These are phyloP conservation scores for Nyctereutes procyonoides DNA, from an alignment of 2,113 vertebrate species.

Conservation along the genomic window DNA sequence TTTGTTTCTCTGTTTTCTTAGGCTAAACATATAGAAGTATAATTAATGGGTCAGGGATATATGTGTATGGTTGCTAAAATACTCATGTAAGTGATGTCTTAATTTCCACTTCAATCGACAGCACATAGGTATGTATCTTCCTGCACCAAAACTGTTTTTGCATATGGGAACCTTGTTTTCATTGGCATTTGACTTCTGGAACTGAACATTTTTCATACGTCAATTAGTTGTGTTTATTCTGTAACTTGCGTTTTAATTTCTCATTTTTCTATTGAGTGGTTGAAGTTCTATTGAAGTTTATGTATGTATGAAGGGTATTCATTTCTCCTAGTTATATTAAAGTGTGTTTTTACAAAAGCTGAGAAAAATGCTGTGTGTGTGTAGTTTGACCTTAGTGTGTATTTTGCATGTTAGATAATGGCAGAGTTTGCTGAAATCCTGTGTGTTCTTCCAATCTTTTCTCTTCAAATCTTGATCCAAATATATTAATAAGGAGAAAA, in stretches of 20 bases:
- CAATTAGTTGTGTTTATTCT: conserved; percentile 19
- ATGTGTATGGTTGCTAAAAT: background rate
- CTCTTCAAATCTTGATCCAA: conserved; percentile 52
- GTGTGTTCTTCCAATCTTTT: background rate
- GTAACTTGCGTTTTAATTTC: background rate
- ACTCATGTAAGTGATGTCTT: background rate
- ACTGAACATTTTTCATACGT: background rate
- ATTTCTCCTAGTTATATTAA: background rate
- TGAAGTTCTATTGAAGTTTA: background rate
- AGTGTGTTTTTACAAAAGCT: background rate
- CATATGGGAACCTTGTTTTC: background rate
- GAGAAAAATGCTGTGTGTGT: background rate
- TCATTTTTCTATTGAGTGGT: background rate
- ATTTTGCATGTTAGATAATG: background rate
- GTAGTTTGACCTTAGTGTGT: background rate
- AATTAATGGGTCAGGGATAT: background rate
- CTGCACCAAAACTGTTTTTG: background rate
- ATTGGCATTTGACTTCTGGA: conserved; percentile 40
- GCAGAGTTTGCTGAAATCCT: background rate
- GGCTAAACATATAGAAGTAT: background rate
- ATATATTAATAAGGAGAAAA: conserved; percentile 34
- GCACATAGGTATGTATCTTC: background rate
- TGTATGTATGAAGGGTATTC: background rate
- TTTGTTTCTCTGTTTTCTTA: conserved; percentile 22
- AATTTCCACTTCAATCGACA: background rate